Conservation (phyloP, 2,888 invertebrate genomes). For the Unio delphinus region DNA sequence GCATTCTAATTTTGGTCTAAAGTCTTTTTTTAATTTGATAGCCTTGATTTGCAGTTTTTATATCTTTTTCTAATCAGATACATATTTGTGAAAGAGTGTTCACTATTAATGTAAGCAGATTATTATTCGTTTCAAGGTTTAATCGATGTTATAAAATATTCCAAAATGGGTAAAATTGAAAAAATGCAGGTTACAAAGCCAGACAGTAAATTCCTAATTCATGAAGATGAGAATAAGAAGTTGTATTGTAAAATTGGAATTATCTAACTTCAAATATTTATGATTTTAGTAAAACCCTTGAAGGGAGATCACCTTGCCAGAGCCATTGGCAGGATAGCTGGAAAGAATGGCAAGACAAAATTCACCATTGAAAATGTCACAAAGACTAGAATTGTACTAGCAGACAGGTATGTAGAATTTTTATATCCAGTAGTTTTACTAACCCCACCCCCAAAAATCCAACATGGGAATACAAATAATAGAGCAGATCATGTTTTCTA, state of each 20-base stretch:
- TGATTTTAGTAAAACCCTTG: conserved; percentile 84
- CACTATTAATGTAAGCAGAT: too few species aligned
- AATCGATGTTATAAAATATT: too few species aligned
- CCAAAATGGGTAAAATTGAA: too few species aligned
- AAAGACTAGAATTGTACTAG: conserved; percentile 96
- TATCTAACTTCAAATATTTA: neutral
- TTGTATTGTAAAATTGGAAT: neutral
- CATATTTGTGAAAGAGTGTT: too few species aligned
- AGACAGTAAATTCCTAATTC: neutral
- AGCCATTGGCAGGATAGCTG: conserved; percentile 97
- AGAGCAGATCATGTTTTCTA: too few species aligned
- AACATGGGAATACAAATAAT: too few species aligned
- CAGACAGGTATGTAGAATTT: conserved; percentile 77
- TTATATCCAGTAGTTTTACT: neutral
- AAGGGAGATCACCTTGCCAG: conserved; percentile 95
- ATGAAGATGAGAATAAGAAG: neutral
- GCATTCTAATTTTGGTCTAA: too few species aligned
- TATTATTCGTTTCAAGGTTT: too few species aligned
- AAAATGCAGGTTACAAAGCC: neutral
- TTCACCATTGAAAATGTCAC: conserved; percentile 99
- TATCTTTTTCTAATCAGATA: too few species aligned
- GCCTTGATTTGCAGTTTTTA: too few species aligned
- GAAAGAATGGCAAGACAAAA: conserved; percentile 96
- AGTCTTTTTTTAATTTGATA: too few species aligned
- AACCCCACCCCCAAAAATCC: too few species aligned